Conservation (phyloP, 2,113 vertebrate species). For the Sialia sialis region DNA sequence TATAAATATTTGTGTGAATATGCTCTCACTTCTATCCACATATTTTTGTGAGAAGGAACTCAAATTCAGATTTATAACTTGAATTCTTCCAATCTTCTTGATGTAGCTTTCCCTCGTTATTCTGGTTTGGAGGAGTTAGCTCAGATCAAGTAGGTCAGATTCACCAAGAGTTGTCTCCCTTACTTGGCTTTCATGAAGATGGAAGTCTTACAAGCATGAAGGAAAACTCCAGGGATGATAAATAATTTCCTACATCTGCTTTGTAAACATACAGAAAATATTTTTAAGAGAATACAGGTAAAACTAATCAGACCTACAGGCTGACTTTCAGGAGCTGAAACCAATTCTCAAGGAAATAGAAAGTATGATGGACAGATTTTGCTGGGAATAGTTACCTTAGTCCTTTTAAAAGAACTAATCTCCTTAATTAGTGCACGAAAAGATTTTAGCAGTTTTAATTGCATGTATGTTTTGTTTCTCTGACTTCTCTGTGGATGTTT, state of each 20-base stretch:
- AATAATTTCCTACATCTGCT: not conserved
- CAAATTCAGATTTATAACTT: not conserved
- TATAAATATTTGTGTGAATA: not conserved
- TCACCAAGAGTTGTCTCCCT: not conserved
- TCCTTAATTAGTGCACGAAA: not conserved
- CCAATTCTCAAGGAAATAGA: not conserved
- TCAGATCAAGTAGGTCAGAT: not conserved
- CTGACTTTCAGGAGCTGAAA: not conserved
- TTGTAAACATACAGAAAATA: not conserved
- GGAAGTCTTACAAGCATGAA: not conserved
- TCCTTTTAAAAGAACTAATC: not conserved
- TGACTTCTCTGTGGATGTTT: not conserved
- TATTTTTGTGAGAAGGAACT: not conserved
- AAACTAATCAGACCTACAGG: not conserved
- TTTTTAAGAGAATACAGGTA: not conserved
- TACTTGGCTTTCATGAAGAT: not conserved
- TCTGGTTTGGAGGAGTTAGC: not conserved
- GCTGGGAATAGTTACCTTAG: not conserved
- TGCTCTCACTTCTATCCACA: not conserved
- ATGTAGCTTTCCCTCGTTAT: not conserved
- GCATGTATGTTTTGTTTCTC: not conserved
- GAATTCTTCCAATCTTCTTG: not conserved
- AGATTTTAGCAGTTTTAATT: not conserved
- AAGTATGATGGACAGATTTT: not conserved
- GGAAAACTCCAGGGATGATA: not conserved